These are phyloP conservation scores for Brotula barbata DNA, from an alignment of 2,797 vertebrate species.

Conservation along the genomic window DNA sequence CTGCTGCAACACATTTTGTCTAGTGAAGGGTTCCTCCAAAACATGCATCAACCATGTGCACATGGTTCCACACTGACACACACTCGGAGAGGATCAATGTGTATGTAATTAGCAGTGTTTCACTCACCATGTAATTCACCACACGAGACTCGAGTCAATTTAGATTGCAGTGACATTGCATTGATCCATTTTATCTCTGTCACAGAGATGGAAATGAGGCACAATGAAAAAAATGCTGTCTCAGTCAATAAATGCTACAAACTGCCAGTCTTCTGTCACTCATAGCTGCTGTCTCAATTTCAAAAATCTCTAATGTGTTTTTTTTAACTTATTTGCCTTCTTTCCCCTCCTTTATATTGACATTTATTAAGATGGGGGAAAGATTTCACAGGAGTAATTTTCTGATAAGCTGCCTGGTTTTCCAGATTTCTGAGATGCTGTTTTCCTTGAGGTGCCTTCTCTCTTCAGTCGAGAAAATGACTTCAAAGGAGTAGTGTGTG, in stretches of 20 bases:
- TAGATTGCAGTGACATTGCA: constrained; percentile 37
- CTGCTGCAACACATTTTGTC: constrained; percentile 3
- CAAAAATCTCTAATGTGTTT: constrained; percentile 6
- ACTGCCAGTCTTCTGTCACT: constrained; percentile 39
- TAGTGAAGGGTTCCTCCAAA: neutral
- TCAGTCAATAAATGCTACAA: neutral
- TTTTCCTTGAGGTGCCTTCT: constrained; percentile 41
- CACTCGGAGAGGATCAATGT: too few species aligned
- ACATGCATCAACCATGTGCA: neutral
- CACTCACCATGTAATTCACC: constrained; percentile 48
- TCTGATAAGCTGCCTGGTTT: constrained; percentile 46
- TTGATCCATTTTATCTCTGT: constrained; percentile 46
- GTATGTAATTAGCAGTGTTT: constrained; percentile 46
- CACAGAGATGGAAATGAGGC: constrained; percentile 29
- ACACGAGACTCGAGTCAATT: constrained; percentile 41
- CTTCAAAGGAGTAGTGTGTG: constrained; percentile 55
- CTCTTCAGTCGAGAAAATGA: constrained; percentile 49
- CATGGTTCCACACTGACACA: constrained; percentile 16
- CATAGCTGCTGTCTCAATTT: constrained; percentile 1
- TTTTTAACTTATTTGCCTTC: constrained; percentile 2
- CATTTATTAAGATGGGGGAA: constrained; percentile 15
- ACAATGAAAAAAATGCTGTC: constrained; percentile 8
- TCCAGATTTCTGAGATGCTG: constrained; percentile 16
- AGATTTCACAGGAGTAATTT: constrained; percentile 44
- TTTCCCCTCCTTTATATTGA: neutral